phyloP scores from a whole-genome alignment of 2,797 vertebrate genomes.

The Alectoris magna region DNA sequence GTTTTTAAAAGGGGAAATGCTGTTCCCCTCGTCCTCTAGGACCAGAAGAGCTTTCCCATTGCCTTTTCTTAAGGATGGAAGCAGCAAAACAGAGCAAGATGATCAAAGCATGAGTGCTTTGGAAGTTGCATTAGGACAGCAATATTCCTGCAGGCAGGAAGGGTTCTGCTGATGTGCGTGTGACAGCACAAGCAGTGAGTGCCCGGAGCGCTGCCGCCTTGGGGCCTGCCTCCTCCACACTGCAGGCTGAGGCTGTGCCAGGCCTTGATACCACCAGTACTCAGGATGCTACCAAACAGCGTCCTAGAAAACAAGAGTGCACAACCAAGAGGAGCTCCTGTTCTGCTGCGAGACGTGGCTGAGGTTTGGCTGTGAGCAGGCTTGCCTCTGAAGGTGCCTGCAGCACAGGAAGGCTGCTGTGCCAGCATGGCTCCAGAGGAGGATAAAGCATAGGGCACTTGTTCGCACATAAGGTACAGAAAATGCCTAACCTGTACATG shows the following conservation, averaged over 20 bases:
- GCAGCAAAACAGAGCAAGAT: neutral
- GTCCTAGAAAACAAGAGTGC: neutral
- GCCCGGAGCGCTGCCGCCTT: neutral
- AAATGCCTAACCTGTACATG: neutral
- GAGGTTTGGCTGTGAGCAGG: neutral
- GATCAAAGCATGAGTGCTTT: neutral
- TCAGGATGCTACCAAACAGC: neutral
- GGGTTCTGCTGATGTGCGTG: accelerated
- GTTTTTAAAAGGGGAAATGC: neutral
- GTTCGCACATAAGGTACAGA: neutral
- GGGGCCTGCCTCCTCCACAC: accelerated
- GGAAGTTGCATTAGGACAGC: neutral
- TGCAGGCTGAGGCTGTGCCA: accelerated
- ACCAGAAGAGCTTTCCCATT: neutral
- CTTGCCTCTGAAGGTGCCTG: neutral
- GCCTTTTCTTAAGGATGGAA: neutral
- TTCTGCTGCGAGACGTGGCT: neutral
- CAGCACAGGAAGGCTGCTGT: neutral
- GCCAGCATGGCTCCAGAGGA: neutral
- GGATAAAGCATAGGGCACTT: accelerated
- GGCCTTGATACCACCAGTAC: neutral
- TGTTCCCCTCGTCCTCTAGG: neutral
- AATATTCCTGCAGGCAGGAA: neutral
- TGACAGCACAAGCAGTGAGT: neutral
- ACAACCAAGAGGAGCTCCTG: neutral